Evolutionary conservation across 2,797 vertebrate species (phyloP), one percentile per base, ranked within the genome.

Genomic region (Leptoclinus maculatus): DNA sequence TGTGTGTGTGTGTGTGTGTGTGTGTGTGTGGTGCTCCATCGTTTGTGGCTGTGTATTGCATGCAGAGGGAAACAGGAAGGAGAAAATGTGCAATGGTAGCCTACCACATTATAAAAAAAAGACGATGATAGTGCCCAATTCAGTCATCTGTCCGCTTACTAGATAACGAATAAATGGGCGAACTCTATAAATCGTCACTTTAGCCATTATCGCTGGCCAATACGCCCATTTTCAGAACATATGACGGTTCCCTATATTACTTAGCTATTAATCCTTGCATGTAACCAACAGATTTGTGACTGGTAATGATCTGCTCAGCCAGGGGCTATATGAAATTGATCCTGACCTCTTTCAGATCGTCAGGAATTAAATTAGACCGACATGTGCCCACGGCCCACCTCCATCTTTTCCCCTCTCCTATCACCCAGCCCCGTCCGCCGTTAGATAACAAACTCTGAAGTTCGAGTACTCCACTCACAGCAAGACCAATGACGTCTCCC

Each of bases 121-220:
- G 94, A 93, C 90, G 93, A 94, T 94, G 96, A 99, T 99, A 98
- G 98, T 96, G 95, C n/a, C 95, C 93, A 96, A 96, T 94, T 96
- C 96, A 95, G 96, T 97, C 96, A n/a, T 98, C 98, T 99, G 98
- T 96, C 96, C 94, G 95, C 97, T 96, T 96, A 97, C 92, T n/a
- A 98, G 98, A 99, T 99, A 99, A 99, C 97, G 96, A 99, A 98
- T 97, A 99, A 98, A 99, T 97, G n/a, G 96, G 96, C 96, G 96
- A 97, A 98, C 97, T 99, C 98, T 96, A 99, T 99, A 99, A 99
- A 95, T 96, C 95, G 95, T 96, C 96, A n/a, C 97, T 98, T 98
- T 98, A 96, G 97, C 97, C 97, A 99, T 98, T 99, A 99, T 98
- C 97, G 96, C 93, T 94, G 96, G 96, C 97, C 96, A 98, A 97